Percentiles rank a stretch among this genome's conserved stretches.
Evolutionary conservation across 92 coral and sea anemone species (phyloP).

Genomic region (Galaxea fascicularis): DNA sequence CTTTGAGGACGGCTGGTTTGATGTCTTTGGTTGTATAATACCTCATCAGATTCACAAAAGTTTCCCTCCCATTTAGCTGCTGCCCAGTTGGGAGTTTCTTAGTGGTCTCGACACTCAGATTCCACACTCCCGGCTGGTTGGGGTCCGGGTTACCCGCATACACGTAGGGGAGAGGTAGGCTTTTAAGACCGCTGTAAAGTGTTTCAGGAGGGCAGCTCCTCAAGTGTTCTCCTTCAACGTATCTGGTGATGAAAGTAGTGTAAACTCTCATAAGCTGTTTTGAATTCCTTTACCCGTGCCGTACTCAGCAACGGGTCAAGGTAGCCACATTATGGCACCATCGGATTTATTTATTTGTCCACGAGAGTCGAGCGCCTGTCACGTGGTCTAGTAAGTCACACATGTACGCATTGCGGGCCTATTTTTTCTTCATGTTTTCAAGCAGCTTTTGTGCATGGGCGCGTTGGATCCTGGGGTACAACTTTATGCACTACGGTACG

Average conservation of each 20-base stretch:
- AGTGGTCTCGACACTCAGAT: slow-evolving; percentile 41
- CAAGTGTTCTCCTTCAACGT: slow-evolving; percentile 74
- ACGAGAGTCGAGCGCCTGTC: too few species aligned
- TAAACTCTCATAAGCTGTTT: too few species aligned
- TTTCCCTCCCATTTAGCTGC: slow-evolving; percentile 55
- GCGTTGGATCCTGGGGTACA: too few species aligned
- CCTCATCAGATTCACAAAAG: slow-evolving; percentile 54
- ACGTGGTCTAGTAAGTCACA: too few species aligned
- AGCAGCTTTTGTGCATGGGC: too few species aligned
- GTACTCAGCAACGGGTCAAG: too few species aligned
- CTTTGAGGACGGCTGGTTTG: slow-evolving; percentile 58
- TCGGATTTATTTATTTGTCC: too few species aligned
- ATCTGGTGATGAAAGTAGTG: slow-evolving; percentile 32
- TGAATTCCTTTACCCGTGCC: too few species aligned
- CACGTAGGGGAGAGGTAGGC: slow-evolving; percentile 64
- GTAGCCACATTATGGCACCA: too few species aligned
- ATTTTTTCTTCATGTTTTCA: too few species aligned
- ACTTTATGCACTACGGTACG: too few species aligned
- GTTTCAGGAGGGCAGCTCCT: slow-evolving; percentile 74
- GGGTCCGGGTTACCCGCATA: slow-evolving; percentile 12
- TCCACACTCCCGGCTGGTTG: slow-evolving; percentile 25
- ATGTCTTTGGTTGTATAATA: slow-evolving; percentile 69
- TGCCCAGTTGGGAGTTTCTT: slow-evolving; percentile 72
- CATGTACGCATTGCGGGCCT: too few species aligned
- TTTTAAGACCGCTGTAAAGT: slow-evolving; percentile 79